Base-by-base conservation (phyloP, 2,888 invertebrate species). In the Limenitis camilla region DNA sequence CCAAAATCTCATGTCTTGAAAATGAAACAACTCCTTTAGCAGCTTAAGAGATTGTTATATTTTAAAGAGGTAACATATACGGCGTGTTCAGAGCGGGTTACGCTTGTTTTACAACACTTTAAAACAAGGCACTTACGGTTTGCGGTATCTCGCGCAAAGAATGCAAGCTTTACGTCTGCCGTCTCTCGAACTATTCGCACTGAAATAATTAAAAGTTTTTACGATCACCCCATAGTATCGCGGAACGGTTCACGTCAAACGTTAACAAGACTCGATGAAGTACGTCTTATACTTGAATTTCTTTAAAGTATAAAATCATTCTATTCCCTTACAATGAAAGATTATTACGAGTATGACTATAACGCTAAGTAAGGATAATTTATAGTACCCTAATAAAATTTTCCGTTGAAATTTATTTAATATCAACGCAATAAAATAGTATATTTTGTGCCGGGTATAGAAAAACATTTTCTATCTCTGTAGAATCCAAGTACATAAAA, bases 171-270 rank as follows among this genome's bases (percentile, higher is more conserved):
- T 82, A 86, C 83, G 81, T 74, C 69, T 72, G 78, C 71, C 76
- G 78, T 76, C 73, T 78, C 72, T 66, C 66, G 64, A 66, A 75
- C 72, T 74, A 74, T 78, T 78, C 77, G 68, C 72, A 68, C 71
- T 67, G 67, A 80, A 84, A 86, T 83, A 84, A 86, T 84, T 83
- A 83, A 85, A 83, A 86, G 77, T 81, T 84, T 84, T 86, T 83
- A 85, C 77, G 78, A 77, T 71, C 74, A 54, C 71, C 65, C 70
- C 58, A 71, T 63, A 71, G 71, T 67, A 64, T 68, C 69, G 71
- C 77, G 75, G 78, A 78, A 77, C 66, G 67, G 65, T 64, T 47
- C 51, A 63, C 65, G 67, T 70, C 65, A 66, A 68, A 63, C 62
- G 65, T 63, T 64, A 67, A 70, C 66, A 62, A 61, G 31, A 62